Conservation (phyloP, 2,797 vertebrate genomes). For the Silurus aristotelis region DNA sequence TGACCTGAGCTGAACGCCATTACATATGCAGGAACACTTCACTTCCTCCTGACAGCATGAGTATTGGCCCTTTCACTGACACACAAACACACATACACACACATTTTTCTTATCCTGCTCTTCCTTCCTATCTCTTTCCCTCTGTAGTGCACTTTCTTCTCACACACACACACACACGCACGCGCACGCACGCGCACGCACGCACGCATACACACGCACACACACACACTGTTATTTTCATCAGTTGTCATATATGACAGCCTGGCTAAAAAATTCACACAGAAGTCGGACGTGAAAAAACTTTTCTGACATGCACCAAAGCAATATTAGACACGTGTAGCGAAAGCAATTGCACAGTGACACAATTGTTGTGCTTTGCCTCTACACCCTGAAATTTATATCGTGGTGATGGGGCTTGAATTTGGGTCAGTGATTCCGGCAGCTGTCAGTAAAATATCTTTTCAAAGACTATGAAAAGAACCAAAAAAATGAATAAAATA, state of each 20-base stretch:
- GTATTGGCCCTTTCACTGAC: constrained; percentile 23
- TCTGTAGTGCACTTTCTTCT: not conserved
- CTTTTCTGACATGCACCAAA: not conserved
- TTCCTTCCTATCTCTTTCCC: not conserved
- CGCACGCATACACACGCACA: not conserved
- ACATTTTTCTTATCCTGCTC: not conserved
- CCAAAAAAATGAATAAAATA: not conserved
- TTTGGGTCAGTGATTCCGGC: not conserved
- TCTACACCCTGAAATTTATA: not conserved
- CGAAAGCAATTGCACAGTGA: constrained; percentile 5
- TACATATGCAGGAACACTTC: constrained; percentile 28
- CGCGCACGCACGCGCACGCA: not conserved
- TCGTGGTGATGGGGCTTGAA: not conserved
- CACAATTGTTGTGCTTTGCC: not conserved
- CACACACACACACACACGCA: not conserved
- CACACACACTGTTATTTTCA: constrained; percentile 13
- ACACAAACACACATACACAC: not conserved
- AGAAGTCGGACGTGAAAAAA: not conserved
- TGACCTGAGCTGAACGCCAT: constrained; percentile 5
- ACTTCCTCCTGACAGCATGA: constrained; percentile 19
- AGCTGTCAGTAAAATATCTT: constrained; percentile 24
- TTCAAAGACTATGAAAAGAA: not conserved
- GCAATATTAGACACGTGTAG: constrained; percentile 1
- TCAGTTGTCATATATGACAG: constrained; percentile 34
- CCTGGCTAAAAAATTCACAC: not conserved